These are phyloP conservation scores for Cossypha caffra DNA, from an alignment of 2,797 vertebrate species.

Conservation along the genomic window DNA sequence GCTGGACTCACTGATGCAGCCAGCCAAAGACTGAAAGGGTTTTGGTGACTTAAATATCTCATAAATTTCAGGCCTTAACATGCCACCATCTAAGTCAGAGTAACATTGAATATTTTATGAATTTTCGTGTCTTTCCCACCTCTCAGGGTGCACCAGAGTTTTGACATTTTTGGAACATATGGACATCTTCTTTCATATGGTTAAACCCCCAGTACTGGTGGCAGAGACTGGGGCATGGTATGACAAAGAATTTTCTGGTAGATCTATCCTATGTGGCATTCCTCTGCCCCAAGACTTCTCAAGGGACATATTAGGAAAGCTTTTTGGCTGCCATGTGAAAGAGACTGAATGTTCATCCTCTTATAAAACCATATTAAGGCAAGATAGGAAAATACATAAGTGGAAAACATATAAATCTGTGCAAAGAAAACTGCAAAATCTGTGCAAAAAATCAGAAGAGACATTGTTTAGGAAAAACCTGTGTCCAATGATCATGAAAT, in stretches of 20 bases:
- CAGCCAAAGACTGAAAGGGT: background rate
- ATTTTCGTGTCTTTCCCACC: background rate
- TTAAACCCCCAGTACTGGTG: background rate
- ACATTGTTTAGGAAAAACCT: background rate
- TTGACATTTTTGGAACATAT: background rate
- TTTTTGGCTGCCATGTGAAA: background rate
- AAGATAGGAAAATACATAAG: background rate
- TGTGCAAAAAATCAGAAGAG: background rate
- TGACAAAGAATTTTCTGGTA: background rate
- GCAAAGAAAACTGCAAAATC: background rate
- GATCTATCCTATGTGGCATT: background rate
- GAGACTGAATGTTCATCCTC: background rate
- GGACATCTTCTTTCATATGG: background rate
- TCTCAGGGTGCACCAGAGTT: background rate
- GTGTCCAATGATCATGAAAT: background rate
- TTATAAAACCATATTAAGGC: background rate
- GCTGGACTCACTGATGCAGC: background rate
- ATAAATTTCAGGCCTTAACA: background rate
- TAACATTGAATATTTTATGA: background rate
- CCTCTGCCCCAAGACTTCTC: background rate
- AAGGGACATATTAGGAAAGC: background rate
- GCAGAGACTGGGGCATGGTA: background rate
- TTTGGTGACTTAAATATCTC: background rate
- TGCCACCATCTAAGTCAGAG: background rate
- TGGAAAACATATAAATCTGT: background rate